These are phyloP conservation scores for Grammomys dolichurus DNA, from an alignment of 2,113 vertebrate species.

Conservation along the genomic window DNA sequence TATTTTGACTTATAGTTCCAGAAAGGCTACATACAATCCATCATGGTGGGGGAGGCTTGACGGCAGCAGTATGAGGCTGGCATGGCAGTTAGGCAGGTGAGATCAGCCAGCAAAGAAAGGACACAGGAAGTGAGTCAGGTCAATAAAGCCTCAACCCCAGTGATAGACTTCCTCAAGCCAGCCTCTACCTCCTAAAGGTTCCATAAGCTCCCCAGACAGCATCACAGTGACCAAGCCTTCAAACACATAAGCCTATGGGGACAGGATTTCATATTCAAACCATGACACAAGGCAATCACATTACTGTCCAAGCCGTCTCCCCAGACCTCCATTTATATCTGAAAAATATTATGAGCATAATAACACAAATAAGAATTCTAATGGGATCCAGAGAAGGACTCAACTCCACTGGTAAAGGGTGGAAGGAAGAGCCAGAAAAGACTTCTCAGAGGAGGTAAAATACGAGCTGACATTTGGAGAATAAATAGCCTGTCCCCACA, in stretches of 20 bases:
- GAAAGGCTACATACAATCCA: background rate
- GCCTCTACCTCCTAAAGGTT: background rate
- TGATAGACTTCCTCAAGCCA: background rate
- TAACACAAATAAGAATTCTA: background rate
- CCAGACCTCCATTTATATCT: background rate
- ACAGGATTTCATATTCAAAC: background rate
- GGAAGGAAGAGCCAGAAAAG: background rate
- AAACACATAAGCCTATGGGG: background rate
- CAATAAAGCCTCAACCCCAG: background rate
- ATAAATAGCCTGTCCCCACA: accelerated
- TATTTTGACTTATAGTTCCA: background rate
- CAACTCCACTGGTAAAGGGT: background rate
- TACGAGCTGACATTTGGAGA: background rate
- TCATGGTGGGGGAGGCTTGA: too few species aligned
- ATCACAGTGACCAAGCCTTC: background rate
- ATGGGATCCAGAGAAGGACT: background rate
- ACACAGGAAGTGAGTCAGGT: background rate
- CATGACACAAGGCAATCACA: background rate
- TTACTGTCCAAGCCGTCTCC: background rate
- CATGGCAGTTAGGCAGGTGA: background rate
- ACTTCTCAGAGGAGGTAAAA: background rate
- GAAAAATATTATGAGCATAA: background rate
- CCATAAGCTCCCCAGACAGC: background rate
- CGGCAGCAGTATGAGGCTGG: background rate
- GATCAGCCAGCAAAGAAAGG: background rate